Evolutionary conservation across 2,113 vertebrate genomes (phyloP), one percentile per base, ranked within the genome.

Genomic region (Calidris pygmaea): DNA sequence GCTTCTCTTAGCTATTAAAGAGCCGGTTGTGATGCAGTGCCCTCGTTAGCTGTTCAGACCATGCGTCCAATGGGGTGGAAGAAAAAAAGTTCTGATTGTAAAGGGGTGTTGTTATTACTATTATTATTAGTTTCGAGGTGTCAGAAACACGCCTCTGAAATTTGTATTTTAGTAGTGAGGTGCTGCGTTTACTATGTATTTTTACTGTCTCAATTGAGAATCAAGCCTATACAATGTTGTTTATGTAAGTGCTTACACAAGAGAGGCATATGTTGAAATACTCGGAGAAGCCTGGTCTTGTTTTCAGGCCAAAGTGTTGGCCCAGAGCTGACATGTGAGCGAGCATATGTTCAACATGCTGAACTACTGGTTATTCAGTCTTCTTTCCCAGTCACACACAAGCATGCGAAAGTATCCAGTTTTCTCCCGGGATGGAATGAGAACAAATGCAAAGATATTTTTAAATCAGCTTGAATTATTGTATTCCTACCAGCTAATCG

Each of bases 401-500:
- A 81, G 32, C 9, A 1, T 65, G 37, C 52, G 35, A 4, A 60
- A 87, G 29, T 39, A 60, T 48, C 27, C 15, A 8, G 2, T 47
- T 48, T 68, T 86, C 30, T 87, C 26, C 14, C 0, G 1, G 13
- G 26, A 13, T 48, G 48, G 39, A 65, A 75, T 32, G 74, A 82
- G 85, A 85, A 70, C 35, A 65, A 92, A 93, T 66, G 34, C 48
- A 39, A 56, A 70, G 50, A 60, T 48, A 68, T 60, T 93, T 93
- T 89, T 8, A 55, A 70, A 56, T 89, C 26, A 30, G 27, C 47
- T 26, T 56, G 84, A 87, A 70, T 87, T 92, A 30, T 72, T 82
- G 24, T 88, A 93, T 95, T 94, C 43, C 47, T 89, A 39, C 65
- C 26, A 77, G 68, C 81, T 94, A 73, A 85, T 94, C 45, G 14